phyloP scores from a whole-genome alignment of 1,140 invertebrate genomes.

The Drosophila lowei region DNA sequence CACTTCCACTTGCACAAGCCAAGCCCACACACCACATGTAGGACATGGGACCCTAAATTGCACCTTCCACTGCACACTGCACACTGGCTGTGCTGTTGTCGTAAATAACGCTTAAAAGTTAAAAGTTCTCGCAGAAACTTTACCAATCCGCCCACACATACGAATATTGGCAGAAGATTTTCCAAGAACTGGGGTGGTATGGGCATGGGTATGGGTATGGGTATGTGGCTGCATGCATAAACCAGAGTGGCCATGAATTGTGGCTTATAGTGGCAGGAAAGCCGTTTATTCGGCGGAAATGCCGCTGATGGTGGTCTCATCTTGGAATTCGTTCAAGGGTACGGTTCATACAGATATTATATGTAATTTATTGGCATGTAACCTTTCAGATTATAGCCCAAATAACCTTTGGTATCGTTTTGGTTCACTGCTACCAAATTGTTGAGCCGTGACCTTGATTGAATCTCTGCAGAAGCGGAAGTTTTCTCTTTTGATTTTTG shows the following conservation, averaged over 20 bases:
- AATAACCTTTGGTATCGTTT: no score
- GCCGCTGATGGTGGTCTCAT: slow-evolving; percentile 1
- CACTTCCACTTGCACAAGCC: slow-evolving; percentile 44
- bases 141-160: slow-evolving; percentile 22
- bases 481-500: no score
- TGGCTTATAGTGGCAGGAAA: neutral
- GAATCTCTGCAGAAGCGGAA: no score
- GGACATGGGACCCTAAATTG: slow-evolving; percentile 38
- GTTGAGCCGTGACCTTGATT: no score
- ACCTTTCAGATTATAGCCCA: no score
- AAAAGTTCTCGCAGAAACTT: slow-evolving; percentile 39
- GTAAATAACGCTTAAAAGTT: slow-evolving; percentile 56
- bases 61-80: slow-evolving; percentile 24
- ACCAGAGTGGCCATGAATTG: slow-evolving; percentile 35
- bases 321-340: neutral
- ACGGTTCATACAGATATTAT: neutral
- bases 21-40: neutral
- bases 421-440: no score
- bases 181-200: neutral
- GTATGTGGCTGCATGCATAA: slow-evolving; percentile 15
- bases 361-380: neutral
- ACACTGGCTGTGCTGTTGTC: slow-evolving; percentile 6
- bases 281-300: slow-evolving; percentile 6
- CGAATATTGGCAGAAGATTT: slow-evolving; percentile 34
- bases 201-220: no score